phyloP scores from a whole-genome alignment of 2,888 invertebrate genomes.

The Leptinotarsa haldemani region DNA sequence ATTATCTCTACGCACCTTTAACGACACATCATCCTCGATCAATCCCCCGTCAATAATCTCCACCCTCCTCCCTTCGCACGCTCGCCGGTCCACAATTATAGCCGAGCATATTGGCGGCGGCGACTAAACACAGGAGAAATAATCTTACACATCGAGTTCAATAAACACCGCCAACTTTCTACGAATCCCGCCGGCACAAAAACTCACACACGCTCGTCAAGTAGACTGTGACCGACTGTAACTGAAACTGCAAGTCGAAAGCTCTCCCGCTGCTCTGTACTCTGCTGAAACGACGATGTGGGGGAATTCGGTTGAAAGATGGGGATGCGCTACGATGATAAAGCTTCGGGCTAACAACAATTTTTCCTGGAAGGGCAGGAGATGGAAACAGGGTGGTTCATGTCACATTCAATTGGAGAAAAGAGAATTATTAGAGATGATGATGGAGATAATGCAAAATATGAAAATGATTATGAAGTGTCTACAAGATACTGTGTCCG shows the following conservation, averaged over 20 bases:
- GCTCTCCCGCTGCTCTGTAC: slow-evolving; percentile 3
- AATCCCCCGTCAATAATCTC: slow-evolving; percentile 13
- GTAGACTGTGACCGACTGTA: neutral
- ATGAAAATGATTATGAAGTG: no score
- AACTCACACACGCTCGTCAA: neutral
- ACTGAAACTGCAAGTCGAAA: slow-evolving; percentile 5
- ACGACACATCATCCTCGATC: neutral
- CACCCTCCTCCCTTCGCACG: neutral
- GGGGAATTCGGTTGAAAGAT: slow-evolving; percentile 16
- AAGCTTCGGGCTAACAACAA: neutral
- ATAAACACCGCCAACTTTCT: slow-evolving; percentile 13
- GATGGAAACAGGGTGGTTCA: neutral
- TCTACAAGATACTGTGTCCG: no score
- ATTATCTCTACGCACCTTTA: slow-evolving; percentile 3
- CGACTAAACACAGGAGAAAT: slow-evolving; percentile 1
- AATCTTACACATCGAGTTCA: slow-evolving; percentile 5
- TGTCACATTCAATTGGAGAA: neutral
- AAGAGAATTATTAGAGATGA: neutral
- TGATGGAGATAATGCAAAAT: no score
- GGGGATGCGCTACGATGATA: neutral
- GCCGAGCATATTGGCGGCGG: slow-evolving; percentile 7
- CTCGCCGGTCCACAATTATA: neutral
- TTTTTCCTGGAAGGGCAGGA: neutral
- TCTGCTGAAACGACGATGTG: neutral
- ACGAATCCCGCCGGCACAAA: neutral